Percentiles rank a stretch among this genome's conserved stretches.
Conservation (phyloP, 1,140 invertebrate species). For the Mamestra configurata region DNA sequence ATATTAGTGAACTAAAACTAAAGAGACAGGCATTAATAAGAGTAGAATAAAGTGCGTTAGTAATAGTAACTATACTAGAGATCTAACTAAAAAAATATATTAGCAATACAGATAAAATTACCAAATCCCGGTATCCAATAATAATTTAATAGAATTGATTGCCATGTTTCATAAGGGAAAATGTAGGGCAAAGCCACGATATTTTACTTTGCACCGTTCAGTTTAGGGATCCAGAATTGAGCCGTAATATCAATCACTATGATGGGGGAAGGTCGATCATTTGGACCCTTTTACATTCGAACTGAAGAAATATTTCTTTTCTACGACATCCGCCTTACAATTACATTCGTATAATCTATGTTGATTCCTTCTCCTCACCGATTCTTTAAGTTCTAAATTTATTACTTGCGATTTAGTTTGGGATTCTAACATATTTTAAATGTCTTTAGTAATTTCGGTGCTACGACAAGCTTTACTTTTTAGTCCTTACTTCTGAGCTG, state of each 20-base stretch:
- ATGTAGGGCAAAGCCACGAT: conserved; percentile 22
- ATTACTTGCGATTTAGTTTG: background rate
- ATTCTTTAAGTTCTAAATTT: conserved; percentile 32
- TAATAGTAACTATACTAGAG: background rate
- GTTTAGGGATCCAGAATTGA: conserved; percentile 41
- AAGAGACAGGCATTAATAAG: background rate
- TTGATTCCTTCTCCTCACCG: conserved; percentile 15
- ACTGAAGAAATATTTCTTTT: conserved; percentile 48
- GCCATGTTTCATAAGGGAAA: background rate
- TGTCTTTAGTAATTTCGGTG: background rate
- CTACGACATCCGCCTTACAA: conserved; percentile 43
- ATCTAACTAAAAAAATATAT: background rate
- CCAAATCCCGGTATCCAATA: background rate
- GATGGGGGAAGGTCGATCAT: conserved; percentile 32
- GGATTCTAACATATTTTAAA: background rate
- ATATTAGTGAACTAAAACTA: conserved; percentile 15
- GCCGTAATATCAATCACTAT: conserved; percentile 40
- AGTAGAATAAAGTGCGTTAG: conserved; percentile 10
- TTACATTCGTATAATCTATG: conserved; percentile 45
- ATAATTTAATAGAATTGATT: conserved; percentile 8
- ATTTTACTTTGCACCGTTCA: conserved; percentile 37
- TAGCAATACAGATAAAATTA: background rate
- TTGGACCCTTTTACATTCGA: conserved; percentile 44
- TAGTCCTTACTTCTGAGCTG: background rate
- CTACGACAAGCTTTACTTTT: background rate